These are phyloP conservation scores for Ametastegia equiseti DNA, from an alignment of 2,888 invertebrate species.

Conservation along the genomic window DNA sequence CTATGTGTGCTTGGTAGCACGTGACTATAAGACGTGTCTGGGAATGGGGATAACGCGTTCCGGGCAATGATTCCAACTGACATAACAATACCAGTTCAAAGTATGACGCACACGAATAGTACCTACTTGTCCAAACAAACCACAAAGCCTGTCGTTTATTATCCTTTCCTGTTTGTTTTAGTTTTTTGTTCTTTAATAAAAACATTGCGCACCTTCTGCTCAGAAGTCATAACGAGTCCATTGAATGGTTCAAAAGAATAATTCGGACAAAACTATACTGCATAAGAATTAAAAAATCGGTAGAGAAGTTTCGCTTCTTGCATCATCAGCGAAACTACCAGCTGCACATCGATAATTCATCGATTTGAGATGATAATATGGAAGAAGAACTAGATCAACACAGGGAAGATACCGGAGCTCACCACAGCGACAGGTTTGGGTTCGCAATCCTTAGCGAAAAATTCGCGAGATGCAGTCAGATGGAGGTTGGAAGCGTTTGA, in stretches of 20 bases:
- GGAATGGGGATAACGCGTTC: not conserved
- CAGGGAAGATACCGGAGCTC: slow-evolving; percentile 50
- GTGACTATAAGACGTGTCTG: not conserved
- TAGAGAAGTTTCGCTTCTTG: too few species aligned
- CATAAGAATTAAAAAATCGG: too few species aligned
- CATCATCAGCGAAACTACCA: not conserved
- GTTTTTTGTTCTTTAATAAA: not conserved
- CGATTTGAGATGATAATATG: not conserved
- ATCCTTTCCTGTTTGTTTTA: too few species aligned
- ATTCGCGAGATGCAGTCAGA: not conserved
- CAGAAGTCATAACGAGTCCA: not conserved
- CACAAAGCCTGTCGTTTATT: not conserved
- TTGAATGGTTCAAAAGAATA: too few species aligned
- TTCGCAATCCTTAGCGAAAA: slow-evolving; percentile 50
- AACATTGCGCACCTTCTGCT: not conserved
- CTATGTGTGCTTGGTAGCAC: not conserved
- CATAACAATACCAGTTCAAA: not conserved
- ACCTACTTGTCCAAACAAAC: slow-evolving; percentile 1
- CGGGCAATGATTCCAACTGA: not conserved
- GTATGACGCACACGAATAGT: not conserved
- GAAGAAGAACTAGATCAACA: slow-evolving; percentile 17
- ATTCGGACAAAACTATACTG: too few species aligned
- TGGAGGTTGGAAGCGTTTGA: slow-evolving; percentile 8
- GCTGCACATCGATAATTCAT: slow-evolving; percentile 15
- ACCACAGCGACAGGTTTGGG: slow-evolving; percentile 59